Conservation (phyloP, 2,113 vertebrate genomes). For the Cottus gobio region DNA sequence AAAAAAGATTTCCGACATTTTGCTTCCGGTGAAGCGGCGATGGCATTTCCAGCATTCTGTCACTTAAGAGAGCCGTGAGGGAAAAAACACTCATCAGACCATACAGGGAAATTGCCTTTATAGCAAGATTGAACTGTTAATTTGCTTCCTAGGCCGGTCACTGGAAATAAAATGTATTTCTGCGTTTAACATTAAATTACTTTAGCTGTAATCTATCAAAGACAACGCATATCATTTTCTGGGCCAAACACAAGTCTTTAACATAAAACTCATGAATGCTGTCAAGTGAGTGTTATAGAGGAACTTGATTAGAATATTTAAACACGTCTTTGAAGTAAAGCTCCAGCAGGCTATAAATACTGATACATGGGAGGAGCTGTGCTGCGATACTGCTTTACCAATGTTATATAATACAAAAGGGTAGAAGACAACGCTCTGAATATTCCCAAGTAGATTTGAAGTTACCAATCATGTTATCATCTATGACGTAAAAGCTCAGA, state of each 20-base stretch:
- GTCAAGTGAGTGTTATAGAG: constrained; percentile 26
- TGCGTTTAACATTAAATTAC: constrained; percentile 54
- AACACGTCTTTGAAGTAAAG: constrained; percentile 26
- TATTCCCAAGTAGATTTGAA: background rate
- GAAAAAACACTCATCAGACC: constrained; percentile 52
- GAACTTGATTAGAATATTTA: constrained; percentile 41
- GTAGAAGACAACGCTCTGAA: background rate
- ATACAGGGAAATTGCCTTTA: constrained; percentile 70
- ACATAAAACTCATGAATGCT: constrained; percentile 32
- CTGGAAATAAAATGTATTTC: constrained; percentile 59
- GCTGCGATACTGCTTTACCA: background rate
- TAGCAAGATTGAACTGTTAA: constrained; percentile 67
- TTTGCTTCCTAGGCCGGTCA: constrained; percentile 53
- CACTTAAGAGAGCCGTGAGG: constrained; percentile 57
- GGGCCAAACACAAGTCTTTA: constrained; percentile 34
- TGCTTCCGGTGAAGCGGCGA: constrained; percentile 50
- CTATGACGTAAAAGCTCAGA: too few species aligned
- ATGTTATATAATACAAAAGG: background rate
- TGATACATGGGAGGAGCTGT: background rate
- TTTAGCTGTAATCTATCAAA: constrained; percentile 40
- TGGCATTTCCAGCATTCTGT: constrained; percentile 64
- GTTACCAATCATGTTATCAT: too few species aligned
- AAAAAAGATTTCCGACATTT: constrained; percentile 70
- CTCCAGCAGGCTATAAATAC: constrained; percentile 17
- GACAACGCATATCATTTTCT: constrained; percentile 50